Evolutionary conservation across 2,797 vertebrate species (phyloP), one percentile per base, ranked within the genome.

Genomic region (Thamnophis elegans): DNA sequence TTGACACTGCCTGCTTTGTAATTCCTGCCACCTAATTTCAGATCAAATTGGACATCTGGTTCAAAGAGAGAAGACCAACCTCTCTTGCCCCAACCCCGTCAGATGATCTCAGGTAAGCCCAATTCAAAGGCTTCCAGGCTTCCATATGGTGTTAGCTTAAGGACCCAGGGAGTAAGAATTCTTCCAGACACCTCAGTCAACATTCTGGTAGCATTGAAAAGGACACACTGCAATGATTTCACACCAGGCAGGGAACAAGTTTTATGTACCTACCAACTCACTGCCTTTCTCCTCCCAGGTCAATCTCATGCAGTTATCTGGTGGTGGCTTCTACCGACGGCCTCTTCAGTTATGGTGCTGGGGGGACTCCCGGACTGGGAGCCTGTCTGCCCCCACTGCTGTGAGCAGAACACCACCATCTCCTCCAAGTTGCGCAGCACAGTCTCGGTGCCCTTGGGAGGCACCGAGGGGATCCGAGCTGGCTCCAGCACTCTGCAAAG

Each of bases 401-500:
- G 94, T 3, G 94, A 93, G n/a, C 95, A 94, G 54, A 92, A 42
- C 7, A 94, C 56, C 47, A 94, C 96, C 95, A 96, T 95, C 91
- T 96, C 93, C 87, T 96, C 96, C 92, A 96, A 86, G 85, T 95
- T 96, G 90, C 93, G 91, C 51, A 95, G 47, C 2, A 96, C 95
- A 1, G 96, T 96, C 58, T 90, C 36, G 0, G 93, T 91, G 54
- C 92, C 91, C 58, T 55, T 91, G 60, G 87, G 86, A 25, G 86
- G 87, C 0, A 42, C 47, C 0, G 20, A 47, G 1, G 60, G 53
- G 59, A 85, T 25, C 25, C 86, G 86, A 85, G 89, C 28, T 47
- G 91, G 22, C 89, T 94, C 92, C 62, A 82, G 25, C 7, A 55
- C 59, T 60, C 91, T 94, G 92, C 22, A 85, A 42, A 47, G 55